Evolutionary conservation across 2,113 vertebrate species (phyloP), one percentile per base, ranked within the genome.

Genomic region (Sinocyclocheilus anophthalmus): DNA sequence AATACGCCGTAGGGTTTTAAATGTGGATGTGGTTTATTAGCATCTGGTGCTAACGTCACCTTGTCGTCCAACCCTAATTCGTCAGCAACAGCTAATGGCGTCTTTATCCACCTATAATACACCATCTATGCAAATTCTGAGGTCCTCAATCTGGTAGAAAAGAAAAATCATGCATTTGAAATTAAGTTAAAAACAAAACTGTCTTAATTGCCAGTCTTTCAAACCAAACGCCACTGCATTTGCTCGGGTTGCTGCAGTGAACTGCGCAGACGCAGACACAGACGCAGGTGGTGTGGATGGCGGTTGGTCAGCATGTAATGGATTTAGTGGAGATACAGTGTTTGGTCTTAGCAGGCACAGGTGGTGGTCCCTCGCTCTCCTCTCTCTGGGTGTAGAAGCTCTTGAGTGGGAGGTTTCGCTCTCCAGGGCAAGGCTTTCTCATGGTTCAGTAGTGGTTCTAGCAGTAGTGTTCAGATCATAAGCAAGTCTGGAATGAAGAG

Each of bases 321-420:
- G 63, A 48, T 55, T 84, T 2, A 37, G 67, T 84, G 85, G 79
- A 81, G 76, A 87, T 86, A 92, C 92, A 92, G 92, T 90, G 86
- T 77, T 89, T 87, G 91, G 92, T 92, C 88, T 87, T 86, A 45
- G 83, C 87, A 95, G 94, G 94, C 95, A 94, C 94, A 87, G 75
- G 84, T 33, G 92, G 92, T 81, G 86, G 86, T 63, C 75, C 57
- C 88, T 86, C 70, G 81, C 77, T 87, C 87, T 78, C 61, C 79
- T 77, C 61, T 81, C 83, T 81, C 61, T 82, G 75, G 70, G 73
- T 87, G 87, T 81, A 86, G 80, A 65, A 81, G 76, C 76, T 61
- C 48, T 73, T 50, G 42, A 87, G 86, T 78, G 61, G 75, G 50
- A 26, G 81, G 24, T 85, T 72, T 11, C 72, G 76, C 83, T 84